Evolutionary conservation across 2,888 invertebrate genomes (phyloP), one percentile per base, ranked within the genome.

Genomic region (Orthosia gracilis): DNA sequence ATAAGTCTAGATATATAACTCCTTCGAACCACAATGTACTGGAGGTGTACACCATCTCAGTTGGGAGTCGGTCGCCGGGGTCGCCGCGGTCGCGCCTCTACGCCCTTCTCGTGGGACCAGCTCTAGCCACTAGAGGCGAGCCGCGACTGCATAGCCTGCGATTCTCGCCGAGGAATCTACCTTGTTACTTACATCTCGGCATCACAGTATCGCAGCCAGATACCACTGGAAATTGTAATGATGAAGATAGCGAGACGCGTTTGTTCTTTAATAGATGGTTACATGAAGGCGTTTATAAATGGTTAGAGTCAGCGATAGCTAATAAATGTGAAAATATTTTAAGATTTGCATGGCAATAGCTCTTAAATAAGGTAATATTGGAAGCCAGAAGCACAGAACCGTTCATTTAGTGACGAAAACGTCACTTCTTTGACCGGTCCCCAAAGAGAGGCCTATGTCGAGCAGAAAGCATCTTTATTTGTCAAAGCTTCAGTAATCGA

Each of bases 61-160:
- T 70, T 64, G 76, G 78, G 73, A 70, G 69, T 74, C 75, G 57
- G 69, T 58, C 69, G 67, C 52, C 89, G 94, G 94, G 94, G 94
- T 94, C 94, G 92, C 74, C 73, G 89, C 93, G 94, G 93, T 93
- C 94, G 93, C 90, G 89, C 89, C 88, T 92, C 92, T 90, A 89
- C 86, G 85, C 85, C 85, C 84, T 83, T 85, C 85, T 87, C 90
- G 91, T 90, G 91, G 89, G 91, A 91, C 87, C 73, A 55, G 58
- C 55, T 80, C 85, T 83, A 79, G 74, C 68, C 54, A 82, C 85
- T 82, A 88, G 87, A 82, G 76, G 73, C 72, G 76, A 75, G 67
- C 54, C 81, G 75, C 74, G 65, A 72, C 73, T 76, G 76, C 50
- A 76, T 81, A 80, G 54, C 69, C 71, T n/a, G 80, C 66, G 54